These are phyloP conservation scores for Pseudorectes ferrugineus DNA, from an alignment of 2,113 vertebrate species.

Conservation along the genomic window DNA sequence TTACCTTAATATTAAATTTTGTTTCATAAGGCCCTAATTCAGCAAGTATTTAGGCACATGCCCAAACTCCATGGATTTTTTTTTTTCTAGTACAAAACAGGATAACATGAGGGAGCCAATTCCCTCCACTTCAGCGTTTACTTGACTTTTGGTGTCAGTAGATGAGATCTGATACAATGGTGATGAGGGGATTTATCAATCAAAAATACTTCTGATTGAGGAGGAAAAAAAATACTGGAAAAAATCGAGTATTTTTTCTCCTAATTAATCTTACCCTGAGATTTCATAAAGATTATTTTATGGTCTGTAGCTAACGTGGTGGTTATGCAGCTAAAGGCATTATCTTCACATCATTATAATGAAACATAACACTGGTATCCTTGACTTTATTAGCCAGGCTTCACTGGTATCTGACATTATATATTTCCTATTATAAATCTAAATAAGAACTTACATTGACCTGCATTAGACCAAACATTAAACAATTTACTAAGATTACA, in stretches of 20 bases:
- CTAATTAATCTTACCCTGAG: slow-evolving; percentile 62
- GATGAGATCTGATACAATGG: background rate
- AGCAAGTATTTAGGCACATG: background rate
- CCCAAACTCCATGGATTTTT: background rate
- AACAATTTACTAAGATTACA: slow-evolving; percentile 76
- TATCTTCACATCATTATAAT: slow-evolving; percentile 75
- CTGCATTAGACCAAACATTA: slow-evolving; percentile 75
- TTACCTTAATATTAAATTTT: background rate
- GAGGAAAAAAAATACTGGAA: background rate
- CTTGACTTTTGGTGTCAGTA: background rate
- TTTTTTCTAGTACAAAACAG: background rate
- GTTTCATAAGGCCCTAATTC: background rate
- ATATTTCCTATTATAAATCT: slow-evolving; percentile 75
- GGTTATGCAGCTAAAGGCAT: slow-evolving; percentile 73
- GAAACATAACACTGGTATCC: slow-evolving; percentile 67
- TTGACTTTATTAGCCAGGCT: slow-evolving; percentile 59
- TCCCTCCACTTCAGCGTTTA: background rate
- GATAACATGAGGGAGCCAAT: background rate
- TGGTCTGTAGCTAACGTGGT: slow-evolving; percentile 68
- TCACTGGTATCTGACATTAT: slow-evolving; percentile 53
- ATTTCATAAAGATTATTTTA: slow-evolving; percentile 70
- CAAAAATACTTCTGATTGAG: slow-evolving; percentile 16
- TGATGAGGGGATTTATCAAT: background rate
- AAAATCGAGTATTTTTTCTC: slow-evolving; percentile 48
- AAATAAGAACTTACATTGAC: slow-evolving; percentile 76